phyloP scores from a whole-genome alignment of 2,113 vertebrate genomes.

The Odocoileus virginianus region DNA sequence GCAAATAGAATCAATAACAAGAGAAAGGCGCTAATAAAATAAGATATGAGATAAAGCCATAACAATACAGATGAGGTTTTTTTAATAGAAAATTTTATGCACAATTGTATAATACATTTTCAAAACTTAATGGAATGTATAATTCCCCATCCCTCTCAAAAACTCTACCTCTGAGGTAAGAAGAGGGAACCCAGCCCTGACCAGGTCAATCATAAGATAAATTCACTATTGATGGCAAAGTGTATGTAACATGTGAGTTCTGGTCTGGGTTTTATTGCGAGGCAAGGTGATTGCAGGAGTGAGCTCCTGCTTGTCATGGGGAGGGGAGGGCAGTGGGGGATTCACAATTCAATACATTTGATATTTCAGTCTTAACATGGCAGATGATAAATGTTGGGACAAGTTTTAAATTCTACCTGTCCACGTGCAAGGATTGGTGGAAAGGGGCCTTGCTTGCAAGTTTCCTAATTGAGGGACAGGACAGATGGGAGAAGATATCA shows the following conservation, averaged over 20 bases:
- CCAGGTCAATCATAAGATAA: neutral
- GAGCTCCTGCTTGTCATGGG: neutral
- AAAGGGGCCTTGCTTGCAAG: neutral
- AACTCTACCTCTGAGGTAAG: neutral
- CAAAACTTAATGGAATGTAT: neutral
- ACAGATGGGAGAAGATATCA: neutral
- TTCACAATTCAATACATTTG: neutral
- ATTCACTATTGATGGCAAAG: neutral
- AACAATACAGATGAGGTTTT: neutral
- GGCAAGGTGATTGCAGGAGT: neutral
- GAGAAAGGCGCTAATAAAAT: neutral
- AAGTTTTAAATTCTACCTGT: neutral
- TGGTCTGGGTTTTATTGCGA: neutral
- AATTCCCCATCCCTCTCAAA: neutral
- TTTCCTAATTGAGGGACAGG: neutral
- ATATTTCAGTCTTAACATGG: neutral
- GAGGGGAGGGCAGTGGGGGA: neutral
- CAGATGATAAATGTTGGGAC: no score
- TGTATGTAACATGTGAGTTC: neutral
- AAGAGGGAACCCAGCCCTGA: neutral
- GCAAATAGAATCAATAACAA: neutral
- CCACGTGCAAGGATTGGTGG: neutral
- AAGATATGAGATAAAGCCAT: neutral
- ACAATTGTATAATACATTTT: neutral
- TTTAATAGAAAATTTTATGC: constrained; percentile 32